phyloP scores from a whole-genome alignment of 2,113 vertebrate genomes.

The Cololabis saira region DNA sequence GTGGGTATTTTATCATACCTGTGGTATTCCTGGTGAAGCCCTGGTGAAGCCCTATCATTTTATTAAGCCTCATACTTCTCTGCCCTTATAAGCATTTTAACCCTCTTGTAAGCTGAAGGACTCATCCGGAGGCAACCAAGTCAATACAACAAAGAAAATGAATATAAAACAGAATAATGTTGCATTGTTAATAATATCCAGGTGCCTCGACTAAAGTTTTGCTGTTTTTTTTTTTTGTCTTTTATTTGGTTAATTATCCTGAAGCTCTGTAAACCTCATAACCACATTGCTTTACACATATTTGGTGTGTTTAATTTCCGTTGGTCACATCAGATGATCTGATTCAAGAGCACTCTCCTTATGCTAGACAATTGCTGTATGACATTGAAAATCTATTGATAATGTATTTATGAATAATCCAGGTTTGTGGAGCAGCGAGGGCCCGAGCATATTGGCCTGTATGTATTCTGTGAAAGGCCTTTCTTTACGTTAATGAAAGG shows the following conservation, averaged over 20 bases:
- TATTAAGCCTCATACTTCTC: slow-evolving; percentile 16
- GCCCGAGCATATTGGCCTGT: slow-evolving; percentile 18
- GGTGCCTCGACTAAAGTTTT: slow-evolving; percentile 15
- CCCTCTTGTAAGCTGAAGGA: slow-evolving; percentile 4
- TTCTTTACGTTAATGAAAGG: too few species aligned
- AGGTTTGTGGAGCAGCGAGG: slow-evolving; percentile 30
- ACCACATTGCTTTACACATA: slow-evolving; percentile 38
- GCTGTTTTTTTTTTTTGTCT: slow-evolving; percentile 15
- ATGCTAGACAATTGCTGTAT: slow-evolving; percentile 39
- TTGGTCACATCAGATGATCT: slow-evolving; percentile 38
- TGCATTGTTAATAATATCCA: slow-evolving; percentile 1
- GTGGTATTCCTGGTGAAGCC: slow-evolving; percentile 52
- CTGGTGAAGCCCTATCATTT: slow-evolving; percentile 61
- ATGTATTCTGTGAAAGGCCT: slow-evolving; percentile 28
- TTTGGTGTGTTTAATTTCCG: slow-evolving; percentile 24
- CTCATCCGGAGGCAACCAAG: slow-evolving; percentile 18
- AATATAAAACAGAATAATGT: slow-evolving; percentile 15
- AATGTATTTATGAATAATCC: slow-evolving; percentile 54
- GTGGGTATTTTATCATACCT: slow-evolving; percentile 16
- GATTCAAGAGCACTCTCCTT: slow-evolving; percentile 41
- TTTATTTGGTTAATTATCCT: slow-evolving; percentile 24
- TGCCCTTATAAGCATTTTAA: slow-evolving; percentile 26
- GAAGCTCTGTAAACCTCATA: slow-evolving; percentile 31
- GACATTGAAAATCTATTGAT: slow-evolving; percentile 45
- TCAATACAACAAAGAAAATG: neutral